Percentiles rank a stretch among this genome's conserved stretches.
These are phyloP conservation scores for Lepidonotus clava DNA, from an alignment of 2,888 invertebrate species.

Conservation along the genomic window DNA sequence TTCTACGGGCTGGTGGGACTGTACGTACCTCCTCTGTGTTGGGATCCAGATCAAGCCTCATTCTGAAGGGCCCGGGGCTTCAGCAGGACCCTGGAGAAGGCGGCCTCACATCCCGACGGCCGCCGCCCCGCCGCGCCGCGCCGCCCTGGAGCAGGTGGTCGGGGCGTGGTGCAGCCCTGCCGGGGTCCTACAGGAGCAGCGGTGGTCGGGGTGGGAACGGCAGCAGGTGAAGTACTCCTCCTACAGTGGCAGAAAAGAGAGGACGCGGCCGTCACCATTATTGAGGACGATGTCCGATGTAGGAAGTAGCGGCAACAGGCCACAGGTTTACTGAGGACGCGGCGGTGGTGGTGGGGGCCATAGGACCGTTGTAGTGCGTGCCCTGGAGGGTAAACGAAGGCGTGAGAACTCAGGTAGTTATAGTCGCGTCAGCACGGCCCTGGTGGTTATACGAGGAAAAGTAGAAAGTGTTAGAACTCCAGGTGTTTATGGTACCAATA, in stretches of 20 bases:
- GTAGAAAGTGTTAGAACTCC: too few species aligned
- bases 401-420: too few species aligned
- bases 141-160: conserved; percentile 42
- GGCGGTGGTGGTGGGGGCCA: too few species aligned
- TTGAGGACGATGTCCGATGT: background rate
- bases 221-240: conserved; percentile 14
- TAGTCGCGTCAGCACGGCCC: too few species aligned
- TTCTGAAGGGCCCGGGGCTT: conserved; percentile 47
- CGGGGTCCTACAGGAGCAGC: background rate
- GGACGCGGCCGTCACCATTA: conserved; percentile 37
- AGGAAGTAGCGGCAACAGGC: too few species aligned
- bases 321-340: too few species aligned
- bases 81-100: conserved; percentile 9
- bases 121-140: conserved; percentile 5
- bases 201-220: background rate
- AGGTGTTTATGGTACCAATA: too few species aligned
- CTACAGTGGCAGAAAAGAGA: conserved; percentile 2
- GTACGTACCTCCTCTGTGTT: conserved; percentile 56
- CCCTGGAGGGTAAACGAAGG: too few species aligned
- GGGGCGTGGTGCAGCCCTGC: background rate
- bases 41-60: conserved; percentile 56
- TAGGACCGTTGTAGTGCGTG: too few species aligned
- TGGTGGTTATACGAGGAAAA: too few species aligned
- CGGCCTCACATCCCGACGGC: conserved; percentile 42
- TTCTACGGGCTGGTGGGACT: too few species aligned